phyloP scores from a whole-genome alignment of 1,140 invertebrate species.

The Cherax quadricarinatus region DNA sequence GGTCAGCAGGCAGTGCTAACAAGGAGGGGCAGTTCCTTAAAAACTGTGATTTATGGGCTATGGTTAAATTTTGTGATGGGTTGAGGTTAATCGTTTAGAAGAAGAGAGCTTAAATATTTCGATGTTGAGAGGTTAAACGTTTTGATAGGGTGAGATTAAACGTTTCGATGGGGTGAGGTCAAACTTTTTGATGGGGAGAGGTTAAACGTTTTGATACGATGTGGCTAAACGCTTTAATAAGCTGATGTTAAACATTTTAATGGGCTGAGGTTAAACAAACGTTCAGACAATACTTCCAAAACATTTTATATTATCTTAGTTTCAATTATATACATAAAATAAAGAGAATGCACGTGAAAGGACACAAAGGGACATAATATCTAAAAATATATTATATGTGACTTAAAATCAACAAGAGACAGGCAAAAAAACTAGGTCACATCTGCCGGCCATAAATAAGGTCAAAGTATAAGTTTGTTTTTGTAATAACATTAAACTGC shows the following conservation, averaged over 20 bases:
- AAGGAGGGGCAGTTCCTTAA: too few species aligned
- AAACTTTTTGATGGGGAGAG: too few species aligned
- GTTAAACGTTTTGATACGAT: too few species aligned
- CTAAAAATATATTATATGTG: conserved; percentile 62
- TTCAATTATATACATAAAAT: conserved; percentile 58
- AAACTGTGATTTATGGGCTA: too few species aligned
- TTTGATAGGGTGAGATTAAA: too few species aligned
- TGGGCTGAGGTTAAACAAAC: neutral
- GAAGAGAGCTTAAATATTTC: neutral
- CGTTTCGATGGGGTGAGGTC: too few species aligned
- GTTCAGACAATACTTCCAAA: neutral
- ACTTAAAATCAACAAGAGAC: conserved; percentile 49
- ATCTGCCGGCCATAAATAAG: conserved; percentile 48
- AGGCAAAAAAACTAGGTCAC: neutral
- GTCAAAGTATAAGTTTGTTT: conserved; percentile 12
- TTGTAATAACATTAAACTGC: conserved; percentile 60
- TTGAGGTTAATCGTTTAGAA: too few species aligned
- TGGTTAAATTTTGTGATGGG: too few species aligned
- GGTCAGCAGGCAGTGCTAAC: neutral
- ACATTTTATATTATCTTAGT: conserved; percentile 61
- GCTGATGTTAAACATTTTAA: neutral
- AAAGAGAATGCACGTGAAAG: conserved; percentile 21
- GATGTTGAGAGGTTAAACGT: too few species aligned
- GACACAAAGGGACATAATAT: conserved; percentile 24
- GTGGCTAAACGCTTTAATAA: neutral